These are phyloP conservation scores for Leptonema lineaticorne DNA, from an alignment of 1,140 invertebrate genomes.

Conservation along the genomic window DNA sequence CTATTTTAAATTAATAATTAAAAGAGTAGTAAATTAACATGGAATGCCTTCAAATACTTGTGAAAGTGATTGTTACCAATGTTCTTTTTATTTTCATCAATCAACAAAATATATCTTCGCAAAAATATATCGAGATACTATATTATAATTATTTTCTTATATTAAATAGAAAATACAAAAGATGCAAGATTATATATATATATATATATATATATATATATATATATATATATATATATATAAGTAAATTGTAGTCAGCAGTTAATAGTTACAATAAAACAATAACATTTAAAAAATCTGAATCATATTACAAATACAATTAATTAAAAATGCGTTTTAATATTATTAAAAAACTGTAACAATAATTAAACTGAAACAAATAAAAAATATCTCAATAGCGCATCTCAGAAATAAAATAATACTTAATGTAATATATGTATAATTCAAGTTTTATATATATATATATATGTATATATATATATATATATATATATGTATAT, in stretches of 20 bases:
- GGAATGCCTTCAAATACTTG: conserved; percentile 41
- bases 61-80: conserved; percentile 29
- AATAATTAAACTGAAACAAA: conserved; percentile 15
- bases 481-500: neutral
- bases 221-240: too few relatives aligned
- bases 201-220: too few relatives aligned
- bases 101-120: neutral
- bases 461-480: neutral
- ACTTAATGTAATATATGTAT: neutral
- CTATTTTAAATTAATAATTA: too few relatives aligned
- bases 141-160: conserved; percentile 26
- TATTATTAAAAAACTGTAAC: conserved; percentile 14
- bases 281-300: conserved; percentile 29
- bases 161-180: conserved; percentile 21
- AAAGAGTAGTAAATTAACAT: conserved; percentile 39
- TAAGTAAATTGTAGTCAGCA: too few relatives aligned
- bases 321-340: conserved; percentile 1
- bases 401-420: neutral
- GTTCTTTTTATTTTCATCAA: neutral
- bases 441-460: neutral
- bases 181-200: conserved; percentile 28
- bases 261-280: conserved; percentile 26
- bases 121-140: too few relatives aligned
- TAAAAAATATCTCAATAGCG: conserved; percentile 20
- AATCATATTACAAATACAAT: neutral